A percentile compares a stretch with the other conserved stretches of the same genome.
Evolutionary conservation across 2,797 vertebrate species (phyloP).

Genomic region (Austrolebias charrua): DNA sequence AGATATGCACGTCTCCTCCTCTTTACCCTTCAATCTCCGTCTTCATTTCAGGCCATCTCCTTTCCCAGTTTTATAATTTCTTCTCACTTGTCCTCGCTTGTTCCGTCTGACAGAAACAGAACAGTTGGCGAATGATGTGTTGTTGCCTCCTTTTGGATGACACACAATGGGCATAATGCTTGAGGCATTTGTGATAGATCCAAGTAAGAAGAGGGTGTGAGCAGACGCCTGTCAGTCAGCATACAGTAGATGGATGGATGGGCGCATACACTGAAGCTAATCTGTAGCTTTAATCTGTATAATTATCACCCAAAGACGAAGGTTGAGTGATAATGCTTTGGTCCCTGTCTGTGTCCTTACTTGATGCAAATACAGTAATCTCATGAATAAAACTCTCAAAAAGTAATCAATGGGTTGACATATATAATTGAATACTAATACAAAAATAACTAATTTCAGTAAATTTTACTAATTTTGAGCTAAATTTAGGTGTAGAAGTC

Average conservation of each 20-base stretch:
- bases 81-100: conserved; percentile 21
- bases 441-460: too few relatives aligned
- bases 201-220: conserved; percentile 47
- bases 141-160: conserved; percentile 49
- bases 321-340: too few relatives aligned
- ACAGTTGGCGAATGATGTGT: conserved; percentile 62
- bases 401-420: too few relatives aligned
- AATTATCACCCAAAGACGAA: too few relatives aligned
- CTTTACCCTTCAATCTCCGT: conserved; percentile 31
- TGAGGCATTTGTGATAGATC: conserved; percentile 50
- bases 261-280: conserved; percentile 4
- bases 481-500: too few relatives aligned
- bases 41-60: conserved; percentile 38
- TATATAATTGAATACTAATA: too few relatives aligned
- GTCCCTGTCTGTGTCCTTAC: too few relatives aligned
- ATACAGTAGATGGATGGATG: conserved; percentile 12
- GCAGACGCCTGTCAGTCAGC: conserved; percentile 36
- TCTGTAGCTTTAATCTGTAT: not conserved
- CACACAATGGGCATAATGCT: conserved; percentile 55
- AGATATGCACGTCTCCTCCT: conserved; percentile 55
- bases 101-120: conserved; percentile 55
- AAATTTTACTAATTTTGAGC: too few relatives aligned
- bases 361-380: too few relatives aligned
- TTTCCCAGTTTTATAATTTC: conserved; percentile 21
- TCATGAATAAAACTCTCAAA: too few relatives aligned